Conservation (phyloP, 2,797 vertebrate species). For the Pteronotus mesoamericanus region DNA sequence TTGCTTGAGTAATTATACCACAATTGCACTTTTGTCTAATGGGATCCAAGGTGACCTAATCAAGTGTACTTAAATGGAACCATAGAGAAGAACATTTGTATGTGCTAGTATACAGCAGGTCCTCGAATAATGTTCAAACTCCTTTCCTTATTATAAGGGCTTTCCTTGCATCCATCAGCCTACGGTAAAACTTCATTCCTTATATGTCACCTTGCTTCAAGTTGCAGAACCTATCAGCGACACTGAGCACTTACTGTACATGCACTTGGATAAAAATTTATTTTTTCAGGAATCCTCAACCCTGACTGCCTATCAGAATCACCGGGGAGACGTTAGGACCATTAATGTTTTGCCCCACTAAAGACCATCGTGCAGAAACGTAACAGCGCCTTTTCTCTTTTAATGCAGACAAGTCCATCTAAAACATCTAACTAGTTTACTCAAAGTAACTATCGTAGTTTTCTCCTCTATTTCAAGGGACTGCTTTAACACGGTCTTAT, state of each 20-base stretch:
- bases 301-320: not conserved
- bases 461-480: not conserved
- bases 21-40: not conserved
- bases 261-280: not conserved
- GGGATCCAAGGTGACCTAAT: not conserved
- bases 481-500: not conserved
- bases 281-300: not conserved
- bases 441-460: not conserved
- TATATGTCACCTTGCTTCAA: not conserved
- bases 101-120: not conserved
- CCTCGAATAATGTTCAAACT: not conserved
- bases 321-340: not conserved
- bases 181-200: not conserved
- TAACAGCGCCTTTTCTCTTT: not conserved
- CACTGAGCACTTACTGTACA: not conserved
- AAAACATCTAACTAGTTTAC: not conserved
- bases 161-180: too few relatives aligned
- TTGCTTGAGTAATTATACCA: not conserved
- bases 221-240: not conserved
- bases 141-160: not conserved
- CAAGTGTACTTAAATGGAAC: not conserved
- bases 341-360: not conserved
- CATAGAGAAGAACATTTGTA: not conserved
- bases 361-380: not conserved
- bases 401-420: not conserved